These are phyloP conservation scores for Rafetus swinhoei DNA, from an alignment of 2,113 vertebrate genomes.

Conservation along the genomic window DNA sequence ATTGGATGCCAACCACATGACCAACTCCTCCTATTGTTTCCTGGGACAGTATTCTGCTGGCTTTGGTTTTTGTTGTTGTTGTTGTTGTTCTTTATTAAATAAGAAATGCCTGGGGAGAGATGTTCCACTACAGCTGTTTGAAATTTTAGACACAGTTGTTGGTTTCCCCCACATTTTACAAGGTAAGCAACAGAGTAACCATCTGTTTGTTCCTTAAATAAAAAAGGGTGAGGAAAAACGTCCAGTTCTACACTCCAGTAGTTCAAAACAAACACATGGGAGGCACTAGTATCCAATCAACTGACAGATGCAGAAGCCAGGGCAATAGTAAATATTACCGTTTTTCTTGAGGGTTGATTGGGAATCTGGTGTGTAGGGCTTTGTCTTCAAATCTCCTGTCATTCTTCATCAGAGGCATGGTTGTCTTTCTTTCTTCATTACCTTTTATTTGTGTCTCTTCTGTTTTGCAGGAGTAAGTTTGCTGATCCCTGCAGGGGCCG, in stretches of 20 bases:
- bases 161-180: constrained; percentile 63
- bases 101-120: constrained; percentile 55
- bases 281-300: background rate
- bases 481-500: constrained; percentile 93
- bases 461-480: constrained; percentile 92
- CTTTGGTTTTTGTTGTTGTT: background rate
- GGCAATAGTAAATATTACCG: constrained; percentile 4
- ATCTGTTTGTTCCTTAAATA: constrained; percentile 75
- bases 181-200: constrained; percentile 61
- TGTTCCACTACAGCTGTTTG: constrained; percentile 67
- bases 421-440: constrained; percentile 5
- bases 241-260: background rate
- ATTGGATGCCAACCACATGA: constrained; percentile 3
- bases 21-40: constrained; percentile 40
- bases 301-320: background rate
- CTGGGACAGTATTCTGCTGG: constrained; percentile 35
- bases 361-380: background rate
- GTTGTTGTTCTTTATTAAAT: constrained; percentile 53
- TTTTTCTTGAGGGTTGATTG: background rate
- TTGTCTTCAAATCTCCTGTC: background rate
- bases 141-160: constrained; percentile 65
- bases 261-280: background rate
- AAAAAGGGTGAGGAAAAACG: constrained; percentile 44
- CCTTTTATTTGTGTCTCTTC: constrained; percentile 37
- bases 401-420: background rate